Base-by-base conservation (phyloP, 2,113 vertebrate species). In the Apeltes quadracus region DNA sequence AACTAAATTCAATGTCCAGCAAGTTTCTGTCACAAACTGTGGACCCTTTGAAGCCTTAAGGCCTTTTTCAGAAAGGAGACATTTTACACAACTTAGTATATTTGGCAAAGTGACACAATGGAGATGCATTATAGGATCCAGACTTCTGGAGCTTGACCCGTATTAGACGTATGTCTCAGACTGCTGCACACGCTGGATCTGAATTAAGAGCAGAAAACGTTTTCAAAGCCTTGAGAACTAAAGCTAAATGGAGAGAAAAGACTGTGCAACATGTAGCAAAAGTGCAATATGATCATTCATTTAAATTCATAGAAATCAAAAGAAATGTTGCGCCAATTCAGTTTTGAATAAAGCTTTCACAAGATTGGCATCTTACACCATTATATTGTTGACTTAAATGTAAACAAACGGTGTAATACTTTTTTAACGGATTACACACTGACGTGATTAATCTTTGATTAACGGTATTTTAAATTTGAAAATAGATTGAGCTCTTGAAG, bases 381-480 rank as follows among this genome's bases (percentile, higher is more conserved):
- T 15, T 2, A n/a, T 1, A 23, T 43, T 34, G 13, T 56, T 39
- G 10, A 2, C n/a, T 64, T 64, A 34, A 34, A 34, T 34, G 7
- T 34, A 34, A 34, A n/a, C n/a, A n/a, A n/a, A n/a, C n/a, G n/a
- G n/a, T n/a, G n/a, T n/a, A n/a, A n/a, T n/a, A n/a, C n/a, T n/a
- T n/a, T n/a, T n/a, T n/a, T 32, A 32, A 32, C 5, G 25, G 38
- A 23, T 12, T 3, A 9, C 5, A 57, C 44, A 65, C 34, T 4
- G 27, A 36, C 41, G 55, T 59, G 7, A 34, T 72, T n/a, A 41
- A 36, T 51, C 27, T 64, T n/a, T 43, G 62, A 78, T 73, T 3
- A 64, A 50, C 27, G 23, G 48, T 18, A 41, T 65, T 69, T 72
- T 48, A 76, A 80, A 59, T 29, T 64, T 77, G 53, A 25, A 38